These are phyloP conservation scores for Drosophila funebris DNA, from an alignment of 1,140 invertebrate species.

Conservation along the genomic window DNA sequence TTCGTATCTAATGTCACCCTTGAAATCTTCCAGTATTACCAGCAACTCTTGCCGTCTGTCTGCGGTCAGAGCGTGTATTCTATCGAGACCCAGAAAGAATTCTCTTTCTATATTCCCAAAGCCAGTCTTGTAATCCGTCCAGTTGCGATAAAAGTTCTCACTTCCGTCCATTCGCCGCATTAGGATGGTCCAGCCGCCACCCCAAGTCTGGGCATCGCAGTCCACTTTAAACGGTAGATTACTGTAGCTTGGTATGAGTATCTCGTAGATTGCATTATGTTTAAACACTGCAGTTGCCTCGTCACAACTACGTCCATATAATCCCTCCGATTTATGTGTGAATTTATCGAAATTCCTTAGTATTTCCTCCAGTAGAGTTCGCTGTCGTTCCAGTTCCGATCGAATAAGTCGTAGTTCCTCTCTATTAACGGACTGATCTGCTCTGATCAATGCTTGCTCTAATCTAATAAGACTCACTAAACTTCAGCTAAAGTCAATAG, in stretches of 20 bases:
- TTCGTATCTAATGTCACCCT: background rate
- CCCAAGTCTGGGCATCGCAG: background rate
- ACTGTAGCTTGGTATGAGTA: background rate
- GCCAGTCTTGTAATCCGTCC: background rate
- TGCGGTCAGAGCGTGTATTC: background rate
- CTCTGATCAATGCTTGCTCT: background rate
- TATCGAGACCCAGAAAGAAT: background rate
- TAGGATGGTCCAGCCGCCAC: background rate
- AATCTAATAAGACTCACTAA: background rate
- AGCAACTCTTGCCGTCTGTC: background rate
- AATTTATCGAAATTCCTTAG: background rate
- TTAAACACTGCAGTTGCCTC: background rate
- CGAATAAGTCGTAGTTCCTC: too few species aligned
- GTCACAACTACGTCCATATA: background rate
- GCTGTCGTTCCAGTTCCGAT: background rate
- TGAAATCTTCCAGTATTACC: background rate
- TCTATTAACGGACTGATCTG: too few species aligned
- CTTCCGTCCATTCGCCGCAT: background rate
- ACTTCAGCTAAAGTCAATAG: too few species aligned
- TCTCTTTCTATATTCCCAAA: background rate
- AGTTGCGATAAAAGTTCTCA: background rate
- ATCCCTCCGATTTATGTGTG: background rate
- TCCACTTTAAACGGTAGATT: background rate
- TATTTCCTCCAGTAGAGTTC: background rate
- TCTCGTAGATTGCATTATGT: background rate